phyloP scores from a whole-genome alignment of 2,797 vertebrate species.

The Anableps anableps region DNA sequence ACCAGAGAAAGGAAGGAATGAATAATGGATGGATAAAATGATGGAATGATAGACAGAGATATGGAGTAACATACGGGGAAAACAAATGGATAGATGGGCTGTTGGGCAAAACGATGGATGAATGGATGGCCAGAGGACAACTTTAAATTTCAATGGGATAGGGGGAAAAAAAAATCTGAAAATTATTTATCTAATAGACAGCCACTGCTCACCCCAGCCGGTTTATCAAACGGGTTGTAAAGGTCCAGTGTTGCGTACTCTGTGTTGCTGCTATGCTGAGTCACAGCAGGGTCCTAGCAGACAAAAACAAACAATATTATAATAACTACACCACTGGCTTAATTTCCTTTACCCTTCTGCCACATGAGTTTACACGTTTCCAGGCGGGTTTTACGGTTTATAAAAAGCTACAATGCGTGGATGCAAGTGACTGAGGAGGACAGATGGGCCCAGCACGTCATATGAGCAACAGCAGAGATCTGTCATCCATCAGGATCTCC shows the following conservation, averaged over 20 bases:
- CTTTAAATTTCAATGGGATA: neutral
- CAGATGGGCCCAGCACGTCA: conserved; percentile 43
- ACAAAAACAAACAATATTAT: conserved; percentile 15
- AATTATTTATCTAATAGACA: neutral
- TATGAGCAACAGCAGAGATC: conserved; percentile 23
- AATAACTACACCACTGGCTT: neutral
- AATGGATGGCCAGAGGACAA: neutral
- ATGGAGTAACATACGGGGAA: neutral
- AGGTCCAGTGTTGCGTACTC: conserved; percentile 90
- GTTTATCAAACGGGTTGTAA: conserved; percentile 93
- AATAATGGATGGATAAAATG: too few species aligned
- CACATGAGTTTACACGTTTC: neutral
- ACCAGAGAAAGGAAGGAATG: neutral
- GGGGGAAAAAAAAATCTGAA: neutral
- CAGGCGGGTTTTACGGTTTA: neutral
- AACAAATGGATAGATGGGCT: too few species aligned
- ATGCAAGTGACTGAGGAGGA: neutral
- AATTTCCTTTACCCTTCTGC: neutral
- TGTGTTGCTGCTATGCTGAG: conserved; percentile 84
- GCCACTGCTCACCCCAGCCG: conserved; percentile 82
- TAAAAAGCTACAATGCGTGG: conserved; percentile 38
- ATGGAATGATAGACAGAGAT: neutral
- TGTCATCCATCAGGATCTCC: neutral
- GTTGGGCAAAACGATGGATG: too few species aligned
- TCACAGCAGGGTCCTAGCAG: conserved; percentile 88